Percentiles rank a stretch among this genome's conserved stretches.
Conservation (phyloP, 2,797 vertebrate genomes). For the Vespertilio murinus region DNA sequence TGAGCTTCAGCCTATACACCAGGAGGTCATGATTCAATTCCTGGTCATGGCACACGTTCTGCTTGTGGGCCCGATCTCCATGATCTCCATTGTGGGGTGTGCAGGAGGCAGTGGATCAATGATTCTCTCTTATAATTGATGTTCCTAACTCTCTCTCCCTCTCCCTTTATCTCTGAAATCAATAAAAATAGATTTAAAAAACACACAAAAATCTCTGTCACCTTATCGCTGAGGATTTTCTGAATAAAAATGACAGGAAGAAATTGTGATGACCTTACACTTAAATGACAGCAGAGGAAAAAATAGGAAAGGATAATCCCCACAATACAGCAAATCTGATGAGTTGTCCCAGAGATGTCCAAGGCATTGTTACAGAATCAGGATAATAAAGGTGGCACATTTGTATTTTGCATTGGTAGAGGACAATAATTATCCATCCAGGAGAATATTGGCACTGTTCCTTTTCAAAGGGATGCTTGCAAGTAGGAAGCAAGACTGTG, state of each 20-base stretch:
- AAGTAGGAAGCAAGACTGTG: neutral
- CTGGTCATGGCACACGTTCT: too few species aligned
- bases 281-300: slow-evolving; percentile 61
- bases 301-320: slow-evolving; percentile 52
- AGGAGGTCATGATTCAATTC: too few species aligned
- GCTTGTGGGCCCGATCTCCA: too few species aligned
- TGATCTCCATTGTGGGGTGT: too few species aligned
- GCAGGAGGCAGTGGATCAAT: too few species aligned
- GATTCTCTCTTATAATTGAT: too few species aligned
- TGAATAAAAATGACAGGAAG: slow-evolving; percentile 60
- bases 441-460: neutral
- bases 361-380: neutral
- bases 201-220: neutral
- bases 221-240: slow-evolving; percentile 63
- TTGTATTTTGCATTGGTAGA: neutral
- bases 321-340: neutral
- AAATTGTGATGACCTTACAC: slow-evolving; percentile 54
- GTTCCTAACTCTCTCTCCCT: too few species aligned
- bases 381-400: neutral
- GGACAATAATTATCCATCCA: neutral
- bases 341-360: neutral
- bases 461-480: neutral
- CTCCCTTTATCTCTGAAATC: too few species aligned
- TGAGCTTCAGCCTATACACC: too few species aligned
- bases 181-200: too few species aligned